Percentiles rank a stretch among this genome's conserved stretches.
These are phyloP conservation scores for Anolis carolinensis DNA, from an alignment of 2,113 vertebrate species.

Conservation along the genomic window DNA sequence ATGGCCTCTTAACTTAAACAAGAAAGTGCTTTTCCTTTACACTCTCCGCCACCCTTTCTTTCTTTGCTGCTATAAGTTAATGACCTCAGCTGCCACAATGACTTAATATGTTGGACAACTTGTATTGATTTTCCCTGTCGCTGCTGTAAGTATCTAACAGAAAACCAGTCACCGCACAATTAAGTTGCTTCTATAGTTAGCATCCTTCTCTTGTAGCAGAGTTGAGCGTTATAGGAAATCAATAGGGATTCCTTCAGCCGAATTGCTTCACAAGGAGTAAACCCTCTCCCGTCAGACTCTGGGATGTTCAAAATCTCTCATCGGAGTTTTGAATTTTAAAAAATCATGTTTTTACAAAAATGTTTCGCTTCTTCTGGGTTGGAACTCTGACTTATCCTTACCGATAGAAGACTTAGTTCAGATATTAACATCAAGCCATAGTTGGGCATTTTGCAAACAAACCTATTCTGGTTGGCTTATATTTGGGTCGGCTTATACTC, in stretches of 20 bases:
- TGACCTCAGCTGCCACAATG: constrained; percentile 21
- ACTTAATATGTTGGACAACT: constrained; percentile 10
- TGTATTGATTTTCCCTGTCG: constrained; percentile 3
- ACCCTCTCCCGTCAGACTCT: not conserved
- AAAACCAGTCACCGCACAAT: constrained; percentile 19
- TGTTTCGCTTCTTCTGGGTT: not conserved
- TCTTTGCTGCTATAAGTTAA: not conserved
- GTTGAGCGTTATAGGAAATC: constrained; percentile 17
- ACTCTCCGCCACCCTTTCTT: not conserved
- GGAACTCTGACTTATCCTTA: not conserved
- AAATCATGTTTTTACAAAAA: not conserved
- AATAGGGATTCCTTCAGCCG: constrained; percentile 12
- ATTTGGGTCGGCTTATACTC: too few relatives aligned
- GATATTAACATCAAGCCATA: too few relatives aligned
- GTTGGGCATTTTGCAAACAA: too few relatives aligned
- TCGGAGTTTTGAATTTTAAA: not conserved
- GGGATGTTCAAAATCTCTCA: not conserved
- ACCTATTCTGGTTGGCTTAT: too few relatives aligned
- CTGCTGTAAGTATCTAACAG: constrained; percentile 14
- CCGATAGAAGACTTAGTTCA: not conserved
- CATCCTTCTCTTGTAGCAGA: not conserved
- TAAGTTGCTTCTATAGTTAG: constrained; percentile 17
- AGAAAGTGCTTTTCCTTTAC: not conserved
- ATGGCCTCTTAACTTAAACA: not conserved
- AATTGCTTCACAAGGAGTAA: constrained; percentile 7